Evolutionary conservation across 2,797 vertebrate species (phyloP).

Genomic region (Sciurus vulgaris): DNA sequence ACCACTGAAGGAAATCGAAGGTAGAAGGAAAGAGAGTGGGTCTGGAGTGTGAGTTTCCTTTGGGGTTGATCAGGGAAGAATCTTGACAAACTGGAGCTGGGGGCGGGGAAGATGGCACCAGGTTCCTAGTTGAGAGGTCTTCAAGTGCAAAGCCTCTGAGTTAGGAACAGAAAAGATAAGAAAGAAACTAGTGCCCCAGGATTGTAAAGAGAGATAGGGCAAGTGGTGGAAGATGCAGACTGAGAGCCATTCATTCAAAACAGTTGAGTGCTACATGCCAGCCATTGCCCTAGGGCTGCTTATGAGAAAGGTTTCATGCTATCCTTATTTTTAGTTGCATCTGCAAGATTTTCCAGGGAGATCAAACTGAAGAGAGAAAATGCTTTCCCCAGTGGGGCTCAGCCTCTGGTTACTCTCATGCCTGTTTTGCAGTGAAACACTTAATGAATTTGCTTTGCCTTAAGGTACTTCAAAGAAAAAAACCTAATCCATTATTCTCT

Average conservation of each 20-base stretch:
- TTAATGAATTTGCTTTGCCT: constrained; percentile 33
- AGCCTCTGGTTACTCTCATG: neutral
- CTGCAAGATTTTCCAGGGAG: constrained; percentile 19
- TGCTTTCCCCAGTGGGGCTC: neutral
- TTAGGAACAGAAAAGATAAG: neutral
- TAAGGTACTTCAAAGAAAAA: neutral
- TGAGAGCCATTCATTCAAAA: neutral
- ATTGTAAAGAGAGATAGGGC: neutral
- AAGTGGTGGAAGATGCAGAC: neutral
- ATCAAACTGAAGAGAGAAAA: neutral
- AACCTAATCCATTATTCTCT: neutral
- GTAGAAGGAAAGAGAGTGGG: neutral
- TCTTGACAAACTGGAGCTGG: neutral
- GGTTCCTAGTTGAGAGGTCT: neutral
- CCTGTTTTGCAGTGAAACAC: neutral
- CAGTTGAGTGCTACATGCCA: neutral
- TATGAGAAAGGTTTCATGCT: neutral
- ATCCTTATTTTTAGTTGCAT: neutral
- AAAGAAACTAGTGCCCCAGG: neutral
- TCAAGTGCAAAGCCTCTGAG: neutral
- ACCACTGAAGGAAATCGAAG: neutral
- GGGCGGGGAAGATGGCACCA: neutral
- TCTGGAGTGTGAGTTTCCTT: neutral
- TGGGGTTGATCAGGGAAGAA: neutral
- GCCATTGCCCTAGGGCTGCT: neutral